Base-by-base conservation (phyloP, 2,113 vertebrate species). In the Xerus inauris region DNA sequence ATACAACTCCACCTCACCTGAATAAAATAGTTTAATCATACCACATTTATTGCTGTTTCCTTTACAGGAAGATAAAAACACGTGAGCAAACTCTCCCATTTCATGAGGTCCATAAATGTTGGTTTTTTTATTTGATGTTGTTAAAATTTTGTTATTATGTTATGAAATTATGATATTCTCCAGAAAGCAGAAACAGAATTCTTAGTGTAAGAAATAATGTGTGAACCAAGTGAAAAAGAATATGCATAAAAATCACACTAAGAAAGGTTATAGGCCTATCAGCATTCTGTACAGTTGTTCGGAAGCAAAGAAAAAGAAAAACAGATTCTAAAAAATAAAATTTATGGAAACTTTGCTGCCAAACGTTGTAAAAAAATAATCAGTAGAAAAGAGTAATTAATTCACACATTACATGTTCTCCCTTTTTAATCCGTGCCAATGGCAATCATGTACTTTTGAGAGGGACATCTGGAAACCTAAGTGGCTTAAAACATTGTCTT, bases 321-420 rank as follows among this genome's bases (percentile, higher is more conserved):
- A 22, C 6, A 91, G 67, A 93, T 51, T 87, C n/a, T 75, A 81
- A 91, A 96, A 97, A 67, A 51, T 75, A 89, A 96, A 93, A 91
- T 86, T 82, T 95, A 88, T 95, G 54, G 93, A 96, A 95, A 76
- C 19, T 30, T 42, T 83, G 38, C 87, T 96, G 80, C 83, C 87
- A 94, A 97, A 93, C 0, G 8, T 57, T 57, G 91, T 93, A 92
- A 95, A 93, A 96, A 95, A 94, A 42, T 54, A 72, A 91, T 81
- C 88, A 94, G 89, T 89, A 67, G 75, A 92, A 96, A 95, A 95
- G 76, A 94, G 79, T 94, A 95, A 94, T 90, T 97, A 84, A 97
- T 96, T 96, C 91, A 93, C 67, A 88, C 87, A 94, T 89, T 86
- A 77, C n/a, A 86, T 81, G 72, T 91, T 96, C 80, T 93, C 73